Evolutionary conservation across 2,113 vertebrate species (phyloP).

Genomic region (Cheirogaleus medius): DNA sequence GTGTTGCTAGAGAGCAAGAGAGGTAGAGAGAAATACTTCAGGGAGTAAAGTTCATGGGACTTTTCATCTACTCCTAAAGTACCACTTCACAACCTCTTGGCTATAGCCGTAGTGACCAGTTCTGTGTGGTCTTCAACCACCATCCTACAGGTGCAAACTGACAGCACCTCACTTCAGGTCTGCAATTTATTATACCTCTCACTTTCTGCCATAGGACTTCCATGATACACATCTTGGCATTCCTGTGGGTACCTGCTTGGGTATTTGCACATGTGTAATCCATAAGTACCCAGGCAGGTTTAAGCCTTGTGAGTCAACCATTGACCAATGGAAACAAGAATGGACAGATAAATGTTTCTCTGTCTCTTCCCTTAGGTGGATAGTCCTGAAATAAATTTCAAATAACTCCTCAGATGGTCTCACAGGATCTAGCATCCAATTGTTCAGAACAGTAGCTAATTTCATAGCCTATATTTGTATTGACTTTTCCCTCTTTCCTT

Average conservation of each 20-base stretch:
- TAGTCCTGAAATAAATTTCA: neutral
- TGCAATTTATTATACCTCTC: neutral
- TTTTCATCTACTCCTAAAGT: neutral
- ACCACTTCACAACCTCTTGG: neutral
- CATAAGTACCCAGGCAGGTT: neutral
- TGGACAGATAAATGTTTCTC: neutral
- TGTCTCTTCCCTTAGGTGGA: neutral
- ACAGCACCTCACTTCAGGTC: neutral
- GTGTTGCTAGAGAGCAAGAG: neutral
- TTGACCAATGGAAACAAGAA: neutral
- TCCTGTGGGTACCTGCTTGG: neutral
- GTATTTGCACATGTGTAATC: neutral
- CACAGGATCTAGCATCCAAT: neutral
- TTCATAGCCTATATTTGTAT: neutral
- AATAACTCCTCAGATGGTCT: neutral
- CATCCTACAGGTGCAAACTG: neutral
- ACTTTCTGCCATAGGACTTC: conserved; percentile 1
- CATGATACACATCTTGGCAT: neutral
- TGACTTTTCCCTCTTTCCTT: neutral
- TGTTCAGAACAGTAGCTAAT: neutral
- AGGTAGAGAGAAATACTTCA: neutral
- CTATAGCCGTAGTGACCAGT: neutral
- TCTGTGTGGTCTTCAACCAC: neutral
- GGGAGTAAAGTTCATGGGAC: neutral
- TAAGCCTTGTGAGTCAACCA: neutral